Percentiles rank a stretch among this genome's conserved stretches.
Evolutionary conservation across 2,797 vertebrate genomes (phyloP).

Genomic region (Tarsius wallacei): DNA sequence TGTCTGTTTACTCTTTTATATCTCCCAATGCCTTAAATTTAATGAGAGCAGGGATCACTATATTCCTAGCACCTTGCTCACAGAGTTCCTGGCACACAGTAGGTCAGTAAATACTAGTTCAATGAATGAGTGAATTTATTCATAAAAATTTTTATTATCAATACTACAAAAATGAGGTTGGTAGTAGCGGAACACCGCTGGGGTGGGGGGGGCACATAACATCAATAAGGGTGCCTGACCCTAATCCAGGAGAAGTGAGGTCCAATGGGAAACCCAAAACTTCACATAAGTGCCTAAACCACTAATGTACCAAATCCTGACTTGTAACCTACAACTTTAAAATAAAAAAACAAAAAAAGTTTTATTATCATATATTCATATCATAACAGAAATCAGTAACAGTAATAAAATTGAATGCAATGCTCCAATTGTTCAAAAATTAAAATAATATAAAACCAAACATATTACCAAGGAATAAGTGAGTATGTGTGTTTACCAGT

Average conservation of each 20-base stretch:
- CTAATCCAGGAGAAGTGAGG: too few relatives aligned
- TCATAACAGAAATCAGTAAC: slow-evolving; percentile 10
- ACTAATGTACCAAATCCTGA: too few relatives aligned
- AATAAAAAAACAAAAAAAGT: not conserved
- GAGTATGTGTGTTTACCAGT: slow-evolving; percentile 46
- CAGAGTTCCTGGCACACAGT: not conserved
- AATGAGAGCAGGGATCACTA: not conserved
- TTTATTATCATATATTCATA: slow-evolving; percentile 19
- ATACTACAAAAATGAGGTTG: too few relatives aligned
- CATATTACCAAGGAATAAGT: not conserved
- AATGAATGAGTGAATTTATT: slow-evolving; percentile 58
- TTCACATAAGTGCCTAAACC: too few relatives aligned
- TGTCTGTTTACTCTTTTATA: slow-evolving; percentile 18
- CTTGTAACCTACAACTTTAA: too few relatives aligned
- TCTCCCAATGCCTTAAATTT: not conserved
- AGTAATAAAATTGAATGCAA: slow-evolving; percentile 45
- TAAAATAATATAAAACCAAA: not conserved
- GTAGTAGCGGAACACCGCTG: too few relatives aligned
- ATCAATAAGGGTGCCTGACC: too few relatives aligned
- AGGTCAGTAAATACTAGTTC: slow-evolving; percentile 42
- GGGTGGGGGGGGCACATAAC: too few relatives aligned
- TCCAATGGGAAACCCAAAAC: too few relatives aligned
- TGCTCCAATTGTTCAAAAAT: slow-evolving; percentile 53
- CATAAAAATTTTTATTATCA: slow-evolving; percentile 27
- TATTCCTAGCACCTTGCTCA: not conserved